Base-by-base conservation (phyloP, 2,797 vertebrate genomes). In the Gymnothorax reevesii region DNA sequence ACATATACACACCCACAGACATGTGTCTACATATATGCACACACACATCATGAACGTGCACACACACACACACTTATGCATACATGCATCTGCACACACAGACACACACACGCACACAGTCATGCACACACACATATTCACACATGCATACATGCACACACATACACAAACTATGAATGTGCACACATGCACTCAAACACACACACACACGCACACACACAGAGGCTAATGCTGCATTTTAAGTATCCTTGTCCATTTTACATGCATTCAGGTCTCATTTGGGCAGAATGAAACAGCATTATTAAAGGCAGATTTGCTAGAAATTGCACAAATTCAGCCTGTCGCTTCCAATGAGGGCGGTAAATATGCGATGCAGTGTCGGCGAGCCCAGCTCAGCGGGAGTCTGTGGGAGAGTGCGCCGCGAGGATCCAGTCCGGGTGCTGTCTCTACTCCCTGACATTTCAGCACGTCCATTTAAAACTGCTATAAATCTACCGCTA, bases 271-370 rank as follows among this genome's bases (percentile, higher is more conserved):
- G 94, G 95, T 96, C 96, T 97, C 94, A 96, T 97, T 97, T 96
- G 95, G 94, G 94, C 93, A 94, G 94, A 96, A 96, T 96, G 95
- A 96, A 96, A 96, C 95, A 94, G 92, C 95, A 95, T 97, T 97
- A 98, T 98, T 98, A 98, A 97, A 97, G 97, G 94, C 95, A 97
- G 96, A 98, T 98, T 97, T 98, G 97, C 96, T 95, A 97, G 97
- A 98, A 98, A 98, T 98, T 97, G 97, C 96, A 97, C 95, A 97
- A 98, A 98, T 98, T 98, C 97, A 95, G 96, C 96, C 96, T 97
- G 97, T 98, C 97, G 98, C 97, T 96, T 98, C 97, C 97, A 98
- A 98, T 98, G 96, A 97, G 95, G 95, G 96, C 96, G 95, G 96
- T 71, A 86, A 89, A 84, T 88, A 93, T 91, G 93, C 85, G 57